phyloP scores from a whole-genome alignment of 2,113 vertebrate genomes.

The Dasyornis broadbenti region DNA sequence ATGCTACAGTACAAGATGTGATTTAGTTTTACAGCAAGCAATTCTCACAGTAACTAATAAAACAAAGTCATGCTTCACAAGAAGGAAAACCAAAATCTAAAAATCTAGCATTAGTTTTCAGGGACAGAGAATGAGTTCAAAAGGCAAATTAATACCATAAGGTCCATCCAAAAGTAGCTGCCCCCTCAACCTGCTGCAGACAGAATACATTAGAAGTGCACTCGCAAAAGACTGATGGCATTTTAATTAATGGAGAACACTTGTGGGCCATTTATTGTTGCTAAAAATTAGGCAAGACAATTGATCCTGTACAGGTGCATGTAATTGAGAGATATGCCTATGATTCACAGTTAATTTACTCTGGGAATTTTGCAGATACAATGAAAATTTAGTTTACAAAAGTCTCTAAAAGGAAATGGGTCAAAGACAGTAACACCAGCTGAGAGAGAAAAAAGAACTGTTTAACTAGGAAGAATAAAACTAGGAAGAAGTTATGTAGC shows the following conservation, averaged over 20 bases:
- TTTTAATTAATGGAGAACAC: constrained; percentile 63
- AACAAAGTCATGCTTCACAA: neutral
- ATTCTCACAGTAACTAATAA: neutral
- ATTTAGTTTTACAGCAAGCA: neutral
- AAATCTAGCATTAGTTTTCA: neutral
- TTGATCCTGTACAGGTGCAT: constrained; percentile 74
- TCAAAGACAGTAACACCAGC: neutral
- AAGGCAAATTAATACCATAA: neutral
- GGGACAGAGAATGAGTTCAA: neutral
- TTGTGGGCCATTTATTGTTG: constrained; percentile 54
- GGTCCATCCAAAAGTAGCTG: neutral
- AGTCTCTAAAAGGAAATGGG: neutral
- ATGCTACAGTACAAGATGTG: neutral
- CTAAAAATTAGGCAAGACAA: constrained; percentile 68
- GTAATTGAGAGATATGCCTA: constrained; percentile 63
- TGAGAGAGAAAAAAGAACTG: neutral
- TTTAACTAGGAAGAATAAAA: neutral
- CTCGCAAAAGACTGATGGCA: constrained; percentile 46
- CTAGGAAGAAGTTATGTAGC: neutral
- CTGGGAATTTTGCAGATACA: constrained; percentile 57
- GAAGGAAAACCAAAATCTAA: neutral
- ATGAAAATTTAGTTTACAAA: neutral
- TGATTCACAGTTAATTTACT: constrained; percentile 71
- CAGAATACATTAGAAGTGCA: constrained; percentile 2
- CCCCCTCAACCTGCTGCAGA: neutral